Percentiles rank a stretch among this genome's conserved stretches.
phyloP scores from a whole-genome alignment of 2,797 vertebrate genomes.

The Hipposideros larvatus region DNA sequence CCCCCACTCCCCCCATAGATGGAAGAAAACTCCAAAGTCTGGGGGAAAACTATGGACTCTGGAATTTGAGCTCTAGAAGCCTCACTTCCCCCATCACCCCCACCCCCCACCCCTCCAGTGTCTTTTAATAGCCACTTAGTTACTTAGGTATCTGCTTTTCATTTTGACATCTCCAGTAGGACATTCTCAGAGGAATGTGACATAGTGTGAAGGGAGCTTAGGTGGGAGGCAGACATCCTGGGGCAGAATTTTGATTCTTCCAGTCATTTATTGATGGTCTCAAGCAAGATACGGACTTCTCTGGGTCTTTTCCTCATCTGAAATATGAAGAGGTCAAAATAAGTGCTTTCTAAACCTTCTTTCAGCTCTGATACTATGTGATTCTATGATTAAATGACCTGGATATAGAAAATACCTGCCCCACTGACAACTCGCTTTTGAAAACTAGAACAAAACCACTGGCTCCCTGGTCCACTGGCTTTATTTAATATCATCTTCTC shows the following conservation, averaged over 20 bases:
- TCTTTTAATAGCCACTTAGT: conserved; percentile 28
- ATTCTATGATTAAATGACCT: conserved; percentile 51
- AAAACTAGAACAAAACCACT: conserved; percentile 73
- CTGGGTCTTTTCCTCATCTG: conserved; percentile 62
- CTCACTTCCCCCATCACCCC: not conserved
- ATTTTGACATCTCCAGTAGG: not conserved
- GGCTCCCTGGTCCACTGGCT: conserved; percentile 68
- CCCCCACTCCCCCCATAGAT: not conserved
- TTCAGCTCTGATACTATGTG: conserved; percentile 58
- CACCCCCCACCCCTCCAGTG: not conserved
- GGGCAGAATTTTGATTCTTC: conserved; percentile 32
- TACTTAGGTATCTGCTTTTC: not conserved
- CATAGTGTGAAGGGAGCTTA: not conserved
- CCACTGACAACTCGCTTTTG: conserved; percentile 73
- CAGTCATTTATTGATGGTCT: not conserved
- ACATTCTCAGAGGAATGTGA: not conserved
- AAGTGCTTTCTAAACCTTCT: conserved; percentile 53
- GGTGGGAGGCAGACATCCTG: not conserved
- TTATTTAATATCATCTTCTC: conserved; percentile 78
- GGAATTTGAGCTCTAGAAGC: conserved; percentile 40
- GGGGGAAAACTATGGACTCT: not conserved
- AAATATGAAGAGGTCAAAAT: conserved; percentile 67
- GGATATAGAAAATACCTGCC: conserved; percentile 39
- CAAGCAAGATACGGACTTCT: conserved; percentile 31
- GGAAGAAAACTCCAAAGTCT: conserved; percentile 18